A percentile compares a stretch with the other conserved stretches of the same genome.
Conservation (phyloP, 2,888 invertebrate genomes). For the Leucozona laternaria region DNA sequence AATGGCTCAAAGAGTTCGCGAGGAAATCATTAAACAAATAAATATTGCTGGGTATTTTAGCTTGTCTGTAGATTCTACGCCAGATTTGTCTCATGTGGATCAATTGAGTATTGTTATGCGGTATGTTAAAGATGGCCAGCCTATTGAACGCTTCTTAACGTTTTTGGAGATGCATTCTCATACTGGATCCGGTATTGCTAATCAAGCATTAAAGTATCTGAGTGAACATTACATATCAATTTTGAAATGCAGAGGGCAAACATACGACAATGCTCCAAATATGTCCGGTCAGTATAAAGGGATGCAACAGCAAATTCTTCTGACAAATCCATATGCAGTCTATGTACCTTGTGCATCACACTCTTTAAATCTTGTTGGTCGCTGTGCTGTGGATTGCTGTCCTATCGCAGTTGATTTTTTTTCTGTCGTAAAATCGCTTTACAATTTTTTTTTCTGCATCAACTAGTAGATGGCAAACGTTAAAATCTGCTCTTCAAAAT, state of each 20-base stretch:
- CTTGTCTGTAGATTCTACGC: slow-evolving; percentile 52
- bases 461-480: slow-evolving; percentile 41
- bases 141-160: slow-evolving; percentile 42
- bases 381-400: slow-evolving; percentile 44
- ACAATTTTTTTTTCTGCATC: slow-evolving; percentile 56
- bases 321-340: slow-evolving; percentile 78
- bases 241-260: slow-evolving; percentile 42
- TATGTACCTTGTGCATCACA: slow-evolving; percentile 79
- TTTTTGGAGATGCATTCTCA: slow-evolving; percentile 29
- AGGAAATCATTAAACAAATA: slow-evolving; percentile 21
- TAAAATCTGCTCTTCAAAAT: slow-evolving; percentile 34
- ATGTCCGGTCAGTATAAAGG: slow-evolving; percentile 79
- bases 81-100: slow-evolving; percentile 52
- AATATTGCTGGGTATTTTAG: slow-evolving; percentile 23
- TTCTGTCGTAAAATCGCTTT: slow-evolving; percentile 37
- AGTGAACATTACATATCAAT: slow-evolving; percentile 23
- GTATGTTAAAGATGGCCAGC: slow-evolving; percentile 21
- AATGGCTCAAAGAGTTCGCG: too few species aligned
- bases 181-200: slow-evolving; percentile 49
- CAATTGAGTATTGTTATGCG: slow-evolving; percentile 48
- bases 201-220: slow-evolving; percentile 76
- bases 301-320: slow-evolving; percentile 78
- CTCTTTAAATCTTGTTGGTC: slow-evolving; percentile 78
- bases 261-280: slow-evolving; percentile 77
- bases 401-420: slow-evolving; percentile 39